Conservation (phyloP, 1,140 invertebrate genomes). For the Drosophila lini region DNA sequence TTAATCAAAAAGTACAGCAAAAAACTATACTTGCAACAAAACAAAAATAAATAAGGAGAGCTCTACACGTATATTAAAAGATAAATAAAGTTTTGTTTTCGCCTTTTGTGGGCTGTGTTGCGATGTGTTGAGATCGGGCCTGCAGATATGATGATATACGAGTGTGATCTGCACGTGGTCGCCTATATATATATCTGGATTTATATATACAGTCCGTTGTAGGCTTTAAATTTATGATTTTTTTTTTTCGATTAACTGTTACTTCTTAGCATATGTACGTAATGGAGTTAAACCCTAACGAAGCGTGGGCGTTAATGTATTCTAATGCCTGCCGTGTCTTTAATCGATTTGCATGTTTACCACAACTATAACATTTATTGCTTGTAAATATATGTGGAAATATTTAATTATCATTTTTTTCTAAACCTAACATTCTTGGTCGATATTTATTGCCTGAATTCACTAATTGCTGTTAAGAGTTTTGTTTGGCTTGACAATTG, state of each 20-base stretch:
- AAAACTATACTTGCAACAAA: not conserved
- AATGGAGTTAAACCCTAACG: slow-evolving; percentile 7
- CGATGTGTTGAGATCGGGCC: slow-evolving; percentile 51
- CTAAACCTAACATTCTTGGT: not conserved
- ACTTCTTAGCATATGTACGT: not conserved
- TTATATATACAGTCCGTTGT: slow-evolving; percentile 4
- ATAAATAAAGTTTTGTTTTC: slow-evolving; percentile 44
- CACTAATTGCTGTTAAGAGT: slow-evolving; percentile 7
- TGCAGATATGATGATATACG: slow-evolving; percentile 45
- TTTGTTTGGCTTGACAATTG: slow-evolving; percentile 2
- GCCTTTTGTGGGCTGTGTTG: slow-evolving; percentile 34
- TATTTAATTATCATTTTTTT: slow-evolving; percentile 14
- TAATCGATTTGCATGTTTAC: slow-evolving; percentile 42
- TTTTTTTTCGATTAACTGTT: slow-evolving; percentile 5
- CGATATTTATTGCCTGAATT: slow-evolving; percentile 9
- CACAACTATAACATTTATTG: slow-evolving; percentile 30
- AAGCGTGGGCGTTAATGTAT: slow-evolving; percentile 26
- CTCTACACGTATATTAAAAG: slow-evolving; percentile 28
- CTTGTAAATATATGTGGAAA: slow-evolving; percentile 14
- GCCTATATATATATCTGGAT: not conserved
- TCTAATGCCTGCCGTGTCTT: slow-evolving; percentile 16
- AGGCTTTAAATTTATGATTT: slow-evolving; percentile 19
- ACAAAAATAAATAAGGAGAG: slow-evolving; percentile 7
- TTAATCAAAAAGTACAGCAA: slow-evolving; percentile 71
- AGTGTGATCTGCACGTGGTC: slow-evolving; percentile 45